phyloP scores from a whole-genome alignment of 1,140 invertebrate genomes.

The Drosophila willistoni region DNA sequence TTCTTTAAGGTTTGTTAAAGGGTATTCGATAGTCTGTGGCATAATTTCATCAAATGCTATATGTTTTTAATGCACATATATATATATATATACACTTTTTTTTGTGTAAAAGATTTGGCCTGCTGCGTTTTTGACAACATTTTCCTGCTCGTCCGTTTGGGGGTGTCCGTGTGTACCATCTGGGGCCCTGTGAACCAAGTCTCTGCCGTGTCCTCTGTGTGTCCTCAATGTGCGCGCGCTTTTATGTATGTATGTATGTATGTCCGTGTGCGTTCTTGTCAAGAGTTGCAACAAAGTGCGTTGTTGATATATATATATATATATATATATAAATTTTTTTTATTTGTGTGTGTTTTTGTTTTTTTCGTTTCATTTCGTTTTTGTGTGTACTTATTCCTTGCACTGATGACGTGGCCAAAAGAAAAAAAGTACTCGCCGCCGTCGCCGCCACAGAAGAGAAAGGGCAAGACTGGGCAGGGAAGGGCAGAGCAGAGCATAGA shows the following conservation, averaged over 20 bases:
- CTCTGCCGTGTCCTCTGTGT: not conserved
- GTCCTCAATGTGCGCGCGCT: constrained; percentile 8
- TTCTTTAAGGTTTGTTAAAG: not conserved
- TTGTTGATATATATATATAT: constrained; percentile 21
- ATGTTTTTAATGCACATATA: constrained; percentile 64
- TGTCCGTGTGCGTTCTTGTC: constrained; percentile 50
- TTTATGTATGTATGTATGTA: not conserved
- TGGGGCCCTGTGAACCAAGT: constrained; percentile 27
- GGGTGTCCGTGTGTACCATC: constrained; percentile 35
- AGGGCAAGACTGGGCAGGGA: not conserved
- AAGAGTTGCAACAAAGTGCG: constrained; percentile 77
- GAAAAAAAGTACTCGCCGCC: not conserved
- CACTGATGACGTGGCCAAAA: constrained; percentile 12
- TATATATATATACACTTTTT: not conserved
- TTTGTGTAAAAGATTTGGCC: constrained; percentile 13
- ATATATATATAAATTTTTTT: too few species aligned
- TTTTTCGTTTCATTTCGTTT: constrained; percentile 40
- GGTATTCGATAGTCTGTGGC: not conserved
- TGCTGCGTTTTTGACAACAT: constrained; percentile 48
- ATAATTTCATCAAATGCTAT: constrained; percentile 41
- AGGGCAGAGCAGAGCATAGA: not conserved
- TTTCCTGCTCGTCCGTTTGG: constrained; percentile 29
- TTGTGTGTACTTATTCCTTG: constrained; percentile 33
- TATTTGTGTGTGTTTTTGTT: constrained; percentile 15
- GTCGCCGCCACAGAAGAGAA: not conserved